These are phyloP conservation scores for Eretmochelys imbricata DNA, from an alignment of 2,113 vertebrate species.

Conservation along the genomic window DNA sequence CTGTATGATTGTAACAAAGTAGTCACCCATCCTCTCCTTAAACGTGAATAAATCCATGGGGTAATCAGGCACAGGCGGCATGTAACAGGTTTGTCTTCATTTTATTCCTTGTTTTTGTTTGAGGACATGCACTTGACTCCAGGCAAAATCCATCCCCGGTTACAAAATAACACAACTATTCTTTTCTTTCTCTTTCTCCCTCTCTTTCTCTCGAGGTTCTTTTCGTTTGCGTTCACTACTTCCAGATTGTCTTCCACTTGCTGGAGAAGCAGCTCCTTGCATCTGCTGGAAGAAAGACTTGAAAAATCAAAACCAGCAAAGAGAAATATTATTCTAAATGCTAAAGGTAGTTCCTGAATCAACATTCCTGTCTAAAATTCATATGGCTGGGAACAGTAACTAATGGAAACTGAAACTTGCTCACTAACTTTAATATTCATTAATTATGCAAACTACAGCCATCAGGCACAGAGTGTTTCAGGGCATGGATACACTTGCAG, in stretches of 20 bases:
- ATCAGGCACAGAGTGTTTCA: background rate
- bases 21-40: constrained; percentile 80
- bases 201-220: constrained; percentile 86
- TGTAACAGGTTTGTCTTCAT: constrained; percentile 84
- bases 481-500: too few relatives aligned
- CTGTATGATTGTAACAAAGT: constrained; percentile 85
- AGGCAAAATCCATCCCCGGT: constrained; percentile 72
- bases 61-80: constrained; percentile 95
- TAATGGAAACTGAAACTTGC: background rate
- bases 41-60: constrained; percentile 78
- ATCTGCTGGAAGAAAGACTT: constrained; percentile 61
- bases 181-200: constrained; percentile 83
- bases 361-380: background rate
- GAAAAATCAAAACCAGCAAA: background rate
- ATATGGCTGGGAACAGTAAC: background rate
- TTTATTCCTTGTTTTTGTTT: constrained; percentile 71
- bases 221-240: constrained; percentile 91
- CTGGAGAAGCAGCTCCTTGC: constrained; percentile 82
- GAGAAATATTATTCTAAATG: background rate
- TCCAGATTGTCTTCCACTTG: constrained; percentile 84
- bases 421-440: background rate
- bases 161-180: constrained; percentile 96
- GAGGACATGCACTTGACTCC: constrained; percentile 72
- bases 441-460: background rate
- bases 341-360: background rate